Conservation (phyloP, 2,888 invertebrate genomes). For the Prionchulus punctatus region DNA sequence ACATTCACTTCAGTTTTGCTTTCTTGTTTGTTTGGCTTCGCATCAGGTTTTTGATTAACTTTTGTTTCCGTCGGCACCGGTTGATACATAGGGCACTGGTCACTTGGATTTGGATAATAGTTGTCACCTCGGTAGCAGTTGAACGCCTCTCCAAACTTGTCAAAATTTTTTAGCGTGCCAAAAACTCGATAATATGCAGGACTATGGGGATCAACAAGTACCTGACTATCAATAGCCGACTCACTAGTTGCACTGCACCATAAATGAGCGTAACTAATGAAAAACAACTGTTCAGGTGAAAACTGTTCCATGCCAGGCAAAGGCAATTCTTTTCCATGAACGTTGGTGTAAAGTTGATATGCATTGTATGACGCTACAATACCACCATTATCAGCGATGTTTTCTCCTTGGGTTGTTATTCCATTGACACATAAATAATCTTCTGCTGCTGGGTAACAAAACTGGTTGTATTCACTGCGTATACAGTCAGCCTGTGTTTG, state of each 20-base stretch:
- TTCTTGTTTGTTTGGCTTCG: too few relatives aligned
- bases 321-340: neutral
- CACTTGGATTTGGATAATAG: too few relatives aligned
- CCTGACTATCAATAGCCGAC: neutral
- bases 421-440: neutral
- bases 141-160: neutral
- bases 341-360: neutral
- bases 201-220: neutral
- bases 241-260: neutral
- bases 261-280: neutral
- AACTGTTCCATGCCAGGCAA: constrained; percentile 2
- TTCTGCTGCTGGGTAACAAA: neutral
- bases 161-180: neutral
- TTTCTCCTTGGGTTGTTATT: neutral
- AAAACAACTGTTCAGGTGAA: too few relatives aligned
- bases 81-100: too few relatives aligned
- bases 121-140: neutral
- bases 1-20: too few relatives aligned
- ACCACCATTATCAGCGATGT: constrained; percentile 1
- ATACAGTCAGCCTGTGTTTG: neutral
- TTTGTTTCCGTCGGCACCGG: too few relatives aligned
- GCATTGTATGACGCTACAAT: neutral
- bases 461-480: neutral
- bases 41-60: too few relatives aligned
- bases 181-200: neutral